Percentiles rank a stretch among this genome's conserved stretches.
Evolutionary conservation across 2,113 vertebrate genomes (phyloP).

Genomic region (Phalacrocorax brasilianus): DNA sequence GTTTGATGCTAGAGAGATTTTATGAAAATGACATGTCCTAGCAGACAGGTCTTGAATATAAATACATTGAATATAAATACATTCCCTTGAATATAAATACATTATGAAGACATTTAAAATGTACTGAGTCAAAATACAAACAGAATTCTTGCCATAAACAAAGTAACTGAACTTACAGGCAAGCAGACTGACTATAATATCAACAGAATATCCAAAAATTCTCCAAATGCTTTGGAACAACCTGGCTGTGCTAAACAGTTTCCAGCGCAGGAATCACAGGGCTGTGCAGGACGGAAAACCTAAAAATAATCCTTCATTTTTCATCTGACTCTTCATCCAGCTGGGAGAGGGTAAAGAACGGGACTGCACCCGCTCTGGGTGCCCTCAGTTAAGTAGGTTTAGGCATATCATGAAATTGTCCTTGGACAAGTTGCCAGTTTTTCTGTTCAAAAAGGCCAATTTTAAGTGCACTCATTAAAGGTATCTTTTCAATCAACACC

Average conservation of each 20-base stretch:
- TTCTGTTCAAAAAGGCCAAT: background rate
- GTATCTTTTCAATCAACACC: background rate
- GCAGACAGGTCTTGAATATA: background rate
- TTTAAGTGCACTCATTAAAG: background rate
- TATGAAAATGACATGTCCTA: background rate
- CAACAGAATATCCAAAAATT: background rate
- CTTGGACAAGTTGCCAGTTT: background rate
- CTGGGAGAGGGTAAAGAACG: background rate
- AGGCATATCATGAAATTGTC: background rate
- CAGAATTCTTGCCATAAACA: background rate
- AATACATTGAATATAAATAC: background rate
- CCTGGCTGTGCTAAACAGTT: background rate
- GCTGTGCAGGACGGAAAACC: background rate
- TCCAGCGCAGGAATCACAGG: accelerated
- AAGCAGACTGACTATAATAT: background rate
- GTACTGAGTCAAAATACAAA: background rate
- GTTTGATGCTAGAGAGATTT: background rate
- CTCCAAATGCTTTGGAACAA: background rate
- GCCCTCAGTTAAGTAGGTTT: background rate
- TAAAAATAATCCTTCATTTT: background rate
- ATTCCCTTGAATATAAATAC: background rate
- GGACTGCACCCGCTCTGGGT: background rate
- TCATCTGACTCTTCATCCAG: accelerated
- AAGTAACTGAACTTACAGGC: background rate
- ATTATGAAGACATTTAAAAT: background rate